Conservation (phyloP, 2,113 vertebrate species). For the Mus musculus region DNA sequence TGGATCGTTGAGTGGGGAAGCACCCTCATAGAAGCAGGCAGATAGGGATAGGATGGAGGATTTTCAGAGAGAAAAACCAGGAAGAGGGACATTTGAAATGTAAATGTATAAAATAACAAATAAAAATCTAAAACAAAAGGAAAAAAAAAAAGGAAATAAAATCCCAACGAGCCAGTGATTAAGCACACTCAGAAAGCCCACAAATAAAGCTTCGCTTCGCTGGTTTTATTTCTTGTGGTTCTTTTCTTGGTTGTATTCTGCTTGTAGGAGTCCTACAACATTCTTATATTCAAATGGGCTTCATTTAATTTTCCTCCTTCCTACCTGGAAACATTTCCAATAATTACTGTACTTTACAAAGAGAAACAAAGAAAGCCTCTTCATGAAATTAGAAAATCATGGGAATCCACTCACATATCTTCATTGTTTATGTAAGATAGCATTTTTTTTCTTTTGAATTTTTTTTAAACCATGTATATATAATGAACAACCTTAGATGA, state of each 20-base stretch:
- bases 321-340: neutral
- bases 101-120: too few relatives aligned
- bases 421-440: neutral
- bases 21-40: too few relatives aligned
- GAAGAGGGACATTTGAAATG: too few relatives aligned
- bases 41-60: too few relatives aligned
- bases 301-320: neutral
- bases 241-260: neutral
- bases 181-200: neutral
- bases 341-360: neutral
- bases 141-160: neutral
- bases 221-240: neutral
- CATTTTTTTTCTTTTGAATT: slow-evolving; percentile 20
- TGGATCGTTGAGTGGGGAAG: too few relatives aligned
- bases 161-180: neutral
- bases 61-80: too few relatives aligned
- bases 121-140: too few relatives aligned
- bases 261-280: neutral
- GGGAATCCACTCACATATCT: neutral
- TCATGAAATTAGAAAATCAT: neutral
- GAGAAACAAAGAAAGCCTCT: neutral
- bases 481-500: neutral
- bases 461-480: neutral
- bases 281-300: neutral
- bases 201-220: neutral